Conservation (phyloP, 2,797 vertebrate species). For the Apogon hyalosoma region DNA sequence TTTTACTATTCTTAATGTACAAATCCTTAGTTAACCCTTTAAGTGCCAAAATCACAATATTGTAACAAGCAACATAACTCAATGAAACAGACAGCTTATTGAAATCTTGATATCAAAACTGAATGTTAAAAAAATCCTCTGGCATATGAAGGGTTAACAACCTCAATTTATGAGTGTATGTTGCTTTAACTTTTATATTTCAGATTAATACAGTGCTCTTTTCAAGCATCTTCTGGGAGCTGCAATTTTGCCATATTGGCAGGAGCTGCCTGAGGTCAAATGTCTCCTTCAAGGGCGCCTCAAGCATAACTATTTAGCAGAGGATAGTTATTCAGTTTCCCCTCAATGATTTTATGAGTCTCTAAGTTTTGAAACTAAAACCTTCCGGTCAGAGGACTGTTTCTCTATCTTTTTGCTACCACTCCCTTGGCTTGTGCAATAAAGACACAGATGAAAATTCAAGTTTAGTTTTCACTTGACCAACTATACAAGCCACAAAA, state of each 20-base stretch:
- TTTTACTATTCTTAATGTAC: too few relatives aligned
- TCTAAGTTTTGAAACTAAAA: conserved; percentile 22
- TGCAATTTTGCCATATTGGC: neutral
- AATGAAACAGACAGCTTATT: too few relatives aligned
- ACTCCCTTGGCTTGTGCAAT: conserved; percentile 18
- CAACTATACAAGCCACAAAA: neutral
- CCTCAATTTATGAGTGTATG: neutral
- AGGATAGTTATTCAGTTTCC: neutral
- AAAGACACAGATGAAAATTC: neutral
- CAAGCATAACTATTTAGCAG: neutral
- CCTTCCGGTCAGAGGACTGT: conserved; percentile 5
- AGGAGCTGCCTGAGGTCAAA: conserved; percentile 1
- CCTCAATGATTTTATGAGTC: conserved; percentile 10
- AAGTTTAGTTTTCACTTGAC: neutral
- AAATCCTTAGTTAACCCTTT: too few relatives aligned
- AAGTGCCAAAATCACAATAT: too few relatives aligned
- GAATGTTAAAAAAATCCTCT: too few relatives aligned
- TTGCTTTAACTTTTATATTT: conserved; percentile 2
- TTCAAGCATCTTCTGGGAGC: neutral
- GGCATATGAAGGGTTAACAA: neutral
- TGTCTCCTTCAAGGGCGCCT: neutral
- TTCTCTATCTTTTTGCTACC: conserved; percentile 2
- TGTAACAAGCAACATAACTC: too few relatives aligned
- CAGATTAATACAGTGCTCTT: conserved; percentile 13
- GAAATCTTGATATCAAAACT: too few relatives aligned